Evolutionary conservation across 2,888 invertebrate species (phyloP).

Genomic region (Amphipyra berbera): DNA sequence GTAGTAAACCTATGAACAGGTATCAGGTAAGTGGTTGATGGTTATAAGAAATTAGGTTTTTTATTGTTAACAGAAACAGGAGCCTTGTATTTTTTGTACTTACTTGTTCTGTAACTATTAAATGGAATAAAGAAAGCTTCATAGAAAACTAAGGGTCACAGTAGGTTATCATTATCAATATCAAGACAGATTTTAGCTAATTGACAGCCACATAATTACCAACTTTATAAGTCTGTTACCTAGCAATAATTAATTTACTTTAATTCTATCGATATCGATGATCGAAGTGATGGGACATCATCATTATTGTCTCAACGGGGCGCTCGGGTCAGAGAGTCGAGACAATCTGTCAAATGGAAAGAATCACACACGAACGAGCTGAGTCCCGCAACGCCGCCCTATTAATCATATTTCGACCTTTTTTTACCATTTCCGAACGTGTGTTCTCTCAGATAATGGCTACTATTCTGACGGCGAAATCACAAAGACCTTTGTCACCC

Average conservation of each 20-base stretch:
- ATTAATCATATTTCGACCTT: conserved; percentile 88
- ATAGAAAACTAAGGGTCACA: too few relatives aligned
- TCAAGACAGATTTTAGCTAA: too few relatives aligned
- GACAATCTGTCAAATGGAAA: conserved; percentile 89
- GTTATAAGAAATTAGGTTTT: not conserved
- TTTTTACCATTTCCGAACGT: conserved; percentile 87
- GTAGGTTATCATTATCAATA: too few relatives aligned
- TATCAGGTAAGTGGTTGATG: not conserved
- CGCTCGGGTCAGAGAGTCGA: conserved; percentile 87
- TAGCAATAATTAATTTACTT: too few relatives aligned
- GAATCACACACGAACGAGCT: conserved; percentile 85
- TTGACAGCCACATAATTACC: too few relatives aligned
- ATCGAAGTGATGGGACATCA: conserved; percentile 70
- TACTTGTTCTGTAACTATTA: too few relatives aligned
- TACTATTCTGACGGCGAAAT: conserved; percentile 80
- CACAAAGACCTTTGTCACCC: conserved; percentile 59
- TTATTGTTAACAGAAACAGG: too few relatives aligned
- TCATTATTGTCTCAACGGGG: conserved; percentile 86
- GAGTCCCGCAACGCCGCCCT: conserved; percentile 81
- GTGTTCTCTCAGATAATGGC: conserved; percentile 86
- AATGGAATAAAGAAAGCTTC: too few relatives aligned
- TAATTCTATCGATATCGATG: conserved; percentile 75
- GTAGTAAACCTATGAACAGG: not conserved
- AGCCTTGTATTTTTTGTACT: too few relatives aligned
- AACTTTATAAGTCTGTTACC: too few relatives aligned